phyloP scores from a whole-genome alignment of 2,888 invertebrate genomes.

The Tetranychus piercei region DNA sequence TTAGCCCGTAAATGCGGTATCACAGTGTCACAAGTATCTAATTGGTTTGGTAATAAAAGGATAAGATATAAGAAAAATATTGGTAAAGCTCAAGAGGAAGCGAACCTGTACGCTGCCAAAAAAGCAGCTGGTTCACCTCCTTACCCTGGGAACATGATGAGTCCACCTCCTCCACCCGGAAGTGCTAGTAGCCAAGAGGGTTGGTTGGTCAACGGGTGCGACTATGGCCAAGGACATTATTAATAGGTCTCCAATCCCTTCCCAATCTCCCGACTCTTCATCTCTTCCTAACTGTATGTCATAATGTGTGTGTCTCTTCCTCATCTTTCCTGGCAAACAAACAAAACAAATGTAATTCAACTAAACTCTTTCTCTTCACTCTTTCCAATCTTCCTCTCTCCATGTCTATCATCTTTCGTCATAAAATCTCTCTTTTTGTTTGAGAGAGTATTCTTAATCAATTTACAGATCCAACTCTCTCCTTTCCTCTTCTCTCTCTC shows the following conservation, averaged over 20 bases:
- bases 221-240: constrained; percentile 3
- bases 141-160: constrained; percentile 25
- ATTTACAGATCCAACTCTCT: not conserved
- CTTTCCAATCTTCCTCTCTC: not conserved
- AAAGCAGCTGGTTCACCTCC: constrained; percentile 40
- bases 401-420: not conserved
- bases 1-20: constrained; percentile 97
- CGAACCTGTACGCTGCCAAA: constrained; percentile 94
- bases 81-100: constrained; percentile 97
- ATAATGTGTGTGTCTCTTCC: not conserved
- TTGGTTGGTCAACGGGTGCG: constrained; percentile 20
- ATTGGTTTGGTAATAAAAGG: constrained; percentile 99
- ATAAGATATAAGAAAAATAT: constrained; percentile 99
- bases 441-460: not conserved
- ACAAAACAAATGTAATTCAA: not conserved
- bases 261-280: not conserved
- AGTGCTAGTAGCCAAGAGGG: constrained; percentile 24
- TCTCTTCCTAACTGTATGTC: not conserved
- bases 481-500: not conserved
- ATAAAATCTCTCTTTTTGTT: not conserved
- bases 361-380: not conserved
- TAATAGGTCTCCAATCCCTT: not conserved
- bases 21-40: constrained; percentile 90
- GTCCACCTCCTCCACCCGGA: constrained; percentile 25
- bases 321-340: not conserved